These are phyloP conservation scores for Drosophila conformis DNA, from an alignment of 2,888 invertebrate genomes.

Conservation along the genomic window DNA sequence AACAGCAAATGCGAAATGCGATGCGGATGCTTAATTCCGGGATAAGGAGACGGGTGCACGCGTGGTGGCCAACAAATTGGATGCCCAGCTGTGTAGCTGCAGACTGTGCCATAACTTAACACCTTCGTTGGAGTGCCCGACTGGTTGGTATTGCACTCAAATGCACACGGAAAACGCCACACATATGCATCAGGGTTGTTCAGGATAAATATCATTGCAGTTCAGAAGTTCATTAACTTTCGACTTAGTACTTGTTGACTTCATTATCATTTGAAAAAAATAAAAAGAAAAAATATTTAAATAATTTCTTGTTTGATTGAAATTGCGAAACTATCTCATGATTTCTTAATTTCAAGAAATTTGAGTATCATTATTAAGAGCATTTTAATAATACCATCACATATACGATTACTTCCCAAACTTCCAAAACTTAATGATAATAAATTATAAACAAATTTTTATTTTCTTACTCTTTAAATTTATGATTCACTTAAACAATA, in stretches of 20 bases:
- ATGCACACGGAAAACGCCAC: constrained; percentile 33
- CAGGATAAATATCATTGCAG: constrained; percentile 7
- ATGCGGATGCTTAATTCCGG: constrained; percentile 73
- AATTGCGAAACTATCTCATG: not conserved
- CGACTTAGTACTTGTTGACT: not conserved
- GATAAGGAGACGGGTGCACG: constrained; percentile 36
- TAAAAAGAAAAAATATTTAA: not conserved
- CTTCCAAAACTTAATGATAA: too few species aligned
- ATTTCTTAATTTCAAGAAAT: fast-evolving
- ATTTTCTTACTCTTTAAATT: too few species aligned
- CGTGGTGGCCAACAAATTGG: constrained; percentile 71
- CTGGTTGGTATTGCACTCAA: constrained; percentile 47
- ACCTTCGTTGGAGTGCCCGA: constrained; percentile 65
- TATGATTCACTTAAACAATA: too few species aligned
- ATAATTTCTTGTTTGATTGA: not conserved
- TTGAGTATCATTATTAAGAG: fast-evolving
- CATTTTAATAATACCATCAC: not conserved
- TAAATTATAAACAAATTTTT: too few species aligned
- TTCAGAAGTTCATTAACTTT: not conserved
- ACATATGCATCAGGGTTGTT: constrained; percentile 45
- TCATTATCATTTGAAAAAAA: not conserved
- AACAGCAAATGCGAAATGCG: constrained; percentile 61
- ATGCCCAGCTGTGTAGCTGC: constrained; percentile 73
- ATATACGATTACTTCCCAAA: too few species aligned
- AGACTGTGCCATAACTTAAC: constrained; percentile 78